Evolutionary conservation across 2,797 vertebrate genomes (phyloP).

Genomic region (Ctenopoma kingsleyae): DNA sequence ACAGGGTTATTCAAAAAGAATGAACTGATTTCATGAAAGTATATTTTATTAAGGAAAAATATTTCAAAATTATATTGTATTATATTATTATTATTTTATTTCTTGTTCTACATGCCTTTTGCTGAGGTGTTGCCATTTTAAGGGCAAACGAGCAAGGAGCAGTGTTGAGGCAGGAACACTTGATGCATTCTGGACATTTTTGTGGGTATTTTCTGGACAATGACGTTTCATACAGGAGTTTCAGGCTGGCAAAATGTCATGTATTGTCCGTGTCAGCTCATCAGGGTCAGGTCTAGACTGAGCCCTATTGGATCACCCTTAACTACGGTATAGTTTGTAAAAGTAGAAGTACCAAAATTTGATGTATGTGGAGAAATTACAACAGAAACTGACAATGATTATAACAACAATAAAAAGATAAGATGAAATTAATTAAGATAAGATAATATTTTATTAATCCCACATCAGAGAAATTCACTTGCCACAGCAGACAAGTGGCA

Average conservation of each 20-base stretch:
- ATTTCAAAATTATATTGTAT: no score
- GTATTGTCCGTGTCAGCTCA: not conserved
- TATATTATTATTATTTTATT: no score
- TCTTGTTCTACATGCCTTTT: no score
- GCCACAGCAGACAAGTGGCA: not conserved
- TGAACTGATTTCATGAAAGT: no score
- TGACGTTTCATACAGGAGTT: slow-evolving; percentile 41
- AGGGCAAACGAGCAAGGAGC: no score
- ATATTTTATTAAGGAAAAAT: no score
- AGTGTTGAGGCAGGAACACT: no score
- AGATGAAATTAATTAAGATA: no score
- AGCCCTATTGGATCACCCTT: not conserved
- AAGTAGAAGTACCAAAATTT: not conserved
- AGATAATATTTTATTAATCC: no score
- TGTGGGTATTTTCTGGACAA: slow-evolving; percentile 28
- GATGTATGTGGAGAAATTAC: not conserved
- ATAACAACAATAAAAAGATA: not conserved
- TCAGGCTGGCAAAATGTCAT: slow-evolving; percentile 23
- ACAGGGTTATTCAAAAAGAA: no score
- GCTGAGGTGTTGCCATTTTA: no score
- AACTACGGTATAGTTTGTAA: not conserved
- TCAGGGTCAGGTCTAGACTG: not conserved
- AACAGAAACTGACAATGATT: not conserved
- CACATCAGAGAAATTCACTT: no score
- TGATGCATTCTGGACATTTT: slow-evolving; percentile 45